Percentiles rank a stretch among this genome's conserved stretches.
phyloP scores from a whole-genome alignment of 2,797 vertebrate species.

The Tamandua tetradactyla region DNA sequence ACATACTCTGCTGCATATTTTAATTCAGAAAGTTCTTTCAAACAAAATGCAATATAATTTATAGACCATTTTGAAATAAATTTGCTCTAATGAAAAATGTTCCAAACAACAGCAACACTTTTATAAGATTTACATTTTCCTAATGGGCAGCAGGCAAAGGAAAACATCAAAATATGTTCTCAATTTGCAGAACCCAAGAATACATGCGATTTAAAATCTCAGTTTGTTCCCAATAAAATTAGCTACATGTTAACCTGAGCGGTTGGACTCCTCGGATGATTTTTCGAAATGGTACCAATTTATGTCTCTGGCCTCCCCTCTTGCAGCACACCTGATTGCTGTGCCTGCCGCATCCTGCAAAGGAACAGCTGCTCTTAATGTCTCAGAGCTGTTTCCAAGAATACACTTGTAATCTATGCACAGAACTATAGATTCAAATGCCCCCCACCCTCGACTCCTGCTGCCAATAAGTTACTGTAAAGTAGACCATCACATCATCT shows the following conservation, averaged over 20 bases:
- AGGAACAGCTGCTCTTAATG: slow-evolving; percentile 71
- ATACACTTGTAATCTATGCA: neutral
- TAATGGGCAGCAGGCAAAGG: slow-evolving; percentile 49
- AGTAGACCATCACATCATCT: neutral
- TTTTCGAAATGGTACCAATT: slow-evolving; percentile 43
- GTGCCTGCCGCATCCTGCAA: slow-evolving; percentile 60
- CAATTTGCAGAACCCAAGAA: neutral
- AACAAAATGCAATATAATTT: slow-evolving; percentile 63
- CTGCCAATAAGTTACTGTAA: neutral
- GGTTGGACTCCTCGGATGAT: slow-evolving; percentile 19
- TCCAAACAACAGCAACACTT: slow-evolving; percentile 52
- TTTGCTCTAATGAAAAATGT: slow-evolving; percentile 70
- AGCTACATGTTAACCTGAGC: slow-evolving; percentile 33
- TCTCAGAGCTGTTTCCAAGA: slow-evolving; percentile 51
- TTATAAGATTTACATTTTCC: slow-evolving; percentile 54
- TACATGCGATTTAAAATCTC: neutral
- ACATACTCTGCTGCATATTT: slow-evolving; percentile 1
- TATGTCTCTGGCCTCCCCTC: neutral
- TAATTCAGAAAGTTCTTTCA: slow-evolving; percentile 67
- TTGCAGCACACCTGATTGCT: slow-evolving; percentile 58
- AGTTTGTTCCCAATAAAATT: slow-evolving; percentile 53
- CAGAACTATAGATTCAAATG: neutral
- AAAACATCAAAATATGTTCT: slow-evolving; percentile 50
- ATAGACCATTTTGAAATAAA: slow-evolving; percentile 57
- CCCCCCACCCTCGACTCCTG: no score